These are phyloP conservation scores for Cavia aperea DNA, from an alignment of 2,113 vertebrate species.

Conservation along the genomic window DNA sequence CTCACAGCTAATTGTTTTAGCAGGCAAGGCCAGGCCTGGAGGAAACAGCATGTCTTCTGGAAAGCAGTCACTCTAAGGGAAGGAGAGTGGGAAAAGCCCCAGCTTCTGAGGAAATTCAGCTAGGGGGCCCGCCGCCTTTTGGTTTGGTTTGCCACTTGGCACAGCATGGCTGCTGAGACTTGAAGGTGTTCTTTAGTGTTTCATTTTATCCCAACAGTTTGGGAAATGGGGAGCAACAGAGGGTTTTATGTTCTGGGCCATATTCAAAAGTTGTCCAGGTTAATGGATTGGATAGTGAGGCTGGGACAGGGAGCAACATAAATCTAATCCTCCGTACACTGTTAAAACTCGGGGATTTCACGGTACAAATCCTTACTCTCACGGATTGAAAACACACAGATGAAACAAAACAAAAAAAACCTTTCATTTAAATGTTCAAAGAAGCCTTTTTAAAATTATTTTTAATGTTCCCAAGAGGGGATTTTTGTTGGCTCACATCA, in stretches of 20 bases:
- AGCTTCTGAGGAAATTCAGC: constrained; percentile 51
- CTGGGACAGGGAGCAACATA: background rate
- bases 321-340: constrained; percentile 5
- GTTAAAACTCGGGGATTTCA: constrained; percentile 33
- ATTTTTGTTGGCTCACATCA: background rate
- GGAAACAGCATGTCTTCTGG: constrained; percentile 72
- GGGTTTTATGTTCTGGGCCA: background rate
- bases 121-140: constrained; percentile 23
- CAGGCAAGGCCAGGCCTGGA: constrained; percentile 70
- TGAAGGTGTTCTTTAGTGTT: background rate
- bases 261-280: background rate
- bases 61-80: constrained; percentile 66
- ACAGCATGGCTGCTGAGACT: background rate
- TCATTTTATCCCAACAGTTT: background rate
- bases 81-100: background rate
- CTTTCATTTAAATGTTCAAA: background rate
- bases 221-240: background rate
- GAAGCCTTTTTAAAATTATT: constrained; percentile 5
- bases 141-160: background rate
- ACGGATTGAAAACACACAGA: background rate
- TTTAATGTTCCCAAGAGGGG: background rate
- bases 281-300: accelerated
- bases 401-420: background rate
- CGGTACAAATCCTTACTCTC: background rate
- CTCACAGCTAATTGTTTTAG: constrained; percentile 75